Conservation (phyloP, 2,888 invertebrate species). For the Andrena fulva region DNA sequence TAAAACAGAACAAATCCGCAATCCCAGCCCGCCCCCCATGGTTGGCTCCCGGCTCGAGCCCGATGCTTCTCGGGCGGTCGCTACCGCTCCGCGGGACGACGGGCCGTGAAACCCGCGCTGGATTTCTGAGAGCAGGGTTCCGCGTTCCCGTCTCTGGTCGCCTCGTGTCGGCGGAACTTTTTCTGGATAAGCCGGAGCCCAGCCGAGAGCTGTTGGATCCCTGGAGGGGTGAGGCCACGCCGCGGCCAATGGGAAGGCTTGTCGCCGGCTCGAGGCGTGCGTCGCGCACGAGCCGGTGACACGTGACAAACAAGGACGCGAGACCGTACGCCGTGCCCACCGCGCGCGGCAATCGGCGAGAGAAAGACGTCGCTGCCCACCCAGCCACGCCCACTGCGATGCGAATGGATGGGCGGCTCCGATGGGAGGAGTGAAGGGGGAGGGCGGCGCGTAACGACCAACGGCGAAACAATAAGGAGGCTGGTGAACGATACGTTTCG, state of each 20-base stretch:
- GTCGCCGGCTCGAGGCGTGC: background rate
- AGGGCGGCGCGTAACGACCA: background rate
- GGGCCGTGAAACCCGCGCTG: background rate
- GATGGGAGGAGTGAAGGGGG: background rate
- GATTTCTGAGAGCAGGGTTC: background rate
- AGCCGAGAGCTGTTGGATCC: background rate
- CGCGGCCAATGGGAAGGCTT: constrained; percentile 1
- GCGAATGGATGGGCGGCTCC: background rate
- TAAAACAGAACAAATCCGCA: too few species aligned
- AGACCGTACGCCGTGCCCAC: constrained; percentile 10
- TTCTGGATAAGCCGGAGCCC: background rate
- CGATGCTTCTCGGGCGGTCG: constrained; percentile 37
- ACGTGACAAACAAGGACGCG: background rate
- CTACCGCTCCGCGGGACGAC: constrained; percentile 23
- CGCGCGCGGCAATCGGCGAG: background rate
- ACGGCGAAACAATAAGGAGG: constrained; percentile 28
- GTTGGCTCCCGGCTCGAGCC: constrained; percentile 16
- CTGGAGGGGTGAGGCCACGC: background rate
- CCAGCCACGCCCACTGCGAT: background rate
- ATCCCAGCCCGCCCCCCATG: background rate
- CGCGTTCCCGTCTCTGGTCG: constrained; percentile 26
- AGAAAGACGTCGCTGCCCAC: background rate
- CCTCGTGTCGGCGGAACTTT: constrained; percentile 9
- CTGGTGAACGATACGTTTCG: constrained; percentile 3
- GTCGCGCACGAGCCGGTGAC: background rate